Percentiles rank a stretch among this genome's conserved stretches.
phyloP scores from a whole-genome alignment of 2,797 vertebrate species.

The Acanthurus lineatus region DNA sequence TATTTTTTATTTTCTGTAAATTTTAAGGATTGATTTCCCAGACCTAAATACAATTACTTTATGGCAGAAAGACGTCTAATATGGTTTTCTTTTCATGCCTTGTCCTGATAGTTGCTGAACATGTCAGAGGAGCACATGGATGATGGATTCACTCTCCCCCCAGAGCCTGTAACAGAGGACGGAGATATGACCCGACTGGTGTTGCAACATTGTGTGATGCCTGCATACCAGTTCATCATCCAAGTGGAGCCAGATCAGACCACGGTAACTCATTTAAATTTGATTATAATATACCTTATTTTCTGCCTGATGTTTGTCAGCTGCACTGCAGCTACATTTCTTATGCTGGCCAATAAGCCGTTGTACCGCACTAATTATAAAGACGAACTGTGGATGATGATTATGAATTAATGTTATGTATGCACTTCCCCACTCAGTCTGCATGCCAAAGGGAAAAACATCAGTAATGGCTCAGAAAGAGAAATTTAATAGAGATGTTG shows the following conservation, averaged over 20 bases:
- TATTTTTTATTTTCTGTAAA: not conserved
- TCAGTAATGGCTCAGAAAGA: not conserved
- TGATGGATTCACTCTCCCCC: conserved; percentile 65
- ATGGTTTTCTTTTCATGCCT: not conserved
- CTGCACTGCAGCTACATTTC: not conserved
- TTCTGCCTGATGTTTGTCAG: not conserved
- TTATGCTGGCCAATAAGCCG: not conserved
- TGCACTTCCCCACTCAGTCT: not conserved
- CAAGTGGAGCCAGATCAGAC: conserved; percentile 82
- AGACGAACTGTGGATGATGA: not conserved
- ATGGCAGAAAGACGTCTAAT: not conserved
- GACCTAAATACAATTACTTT: not conserved
- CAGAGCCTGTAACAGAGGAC: conserved; percentile 61
- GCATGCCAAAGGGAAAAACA: not conserved
- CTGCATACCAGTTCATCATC: conserved; percentile 85
- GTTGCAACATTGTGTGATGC: conserved; percentile 83
- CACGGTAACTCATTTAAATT: conserved; percentile 61
- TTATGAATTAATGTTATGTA: not conserved
- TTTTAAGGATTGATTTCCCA: not conserved
- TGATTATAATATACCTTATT: not conserved
- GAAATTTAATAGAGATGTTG: not conserved
- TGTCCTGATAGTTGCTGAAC: conserved; percentile 72
- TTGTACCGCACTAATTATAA: not conserved
- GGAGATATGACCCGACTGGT: conserved; percentile 74
- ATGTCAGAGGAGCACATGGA: conserved; percentile 71